Conservation (phyloP, 1,140 invertebrate species). For the Pteromalus puparum region DNA sequence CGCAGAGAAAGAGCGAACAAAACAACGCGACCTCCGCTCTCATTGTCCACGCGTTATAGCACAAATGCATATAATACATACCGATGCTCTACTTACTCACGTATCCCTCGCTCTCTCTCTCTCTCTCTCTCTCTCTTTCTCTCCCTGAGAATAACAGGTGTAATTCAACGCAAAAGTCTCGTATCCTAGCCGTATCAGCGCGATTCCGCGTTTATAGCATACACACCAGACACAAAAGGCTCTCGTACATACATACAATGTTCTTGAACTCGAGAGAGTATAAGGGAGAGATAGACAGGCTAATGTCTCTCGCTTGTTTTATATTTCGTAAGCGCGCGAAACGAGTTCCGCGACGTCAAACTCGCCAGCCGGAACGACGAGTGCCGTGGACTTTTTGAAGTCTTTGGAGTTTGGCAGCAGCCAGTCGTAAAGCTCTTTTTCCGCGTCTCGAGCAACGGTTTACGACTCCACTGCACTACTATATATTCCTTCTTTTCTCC, state of each 20-base stretch:
- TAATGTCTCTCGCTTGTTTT: neutral
- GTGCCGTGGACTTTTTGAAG: neutral
- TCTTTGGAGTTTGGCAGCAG: neutral
- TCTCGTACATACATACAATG: neutral
- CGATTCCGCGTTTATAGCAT: neutral
- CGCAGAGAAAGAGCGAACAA: too few species aligned
- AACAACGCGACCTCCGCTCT: too few species aligned
- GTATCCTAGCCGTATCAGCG: neutral
- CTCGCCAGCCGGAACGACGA: neutral
- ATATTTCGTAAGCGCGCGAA: neutral
- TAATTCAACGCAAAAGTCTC: too few species aligned
- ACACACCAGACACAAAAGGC: neutral
- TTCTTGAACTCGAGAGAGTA: neutral
- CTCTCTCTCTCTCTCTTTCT: too few species aligned
- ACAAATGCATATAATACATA: too few species aligned
- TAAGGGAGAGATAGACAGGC: neutral
- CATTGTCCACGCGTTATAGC: too few species aligned
- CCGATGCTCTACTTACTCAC: neutral
- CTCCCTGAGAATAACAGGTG: too few species aligned
- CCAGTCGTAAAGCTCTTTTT: neutral
- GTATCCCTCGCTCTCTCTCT: conserved; percentile 26
- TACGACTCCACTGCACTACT: too few species aligned
- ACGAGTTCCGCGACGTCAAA: neutral
- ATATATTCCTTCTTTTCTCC: too few species aligned
- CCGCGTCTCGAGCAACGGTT: neutral